These are phyloP conservation scores for Drosophila meridionalis DNA, from an alignment of 2,888 invertebrate species.

Conservation along the genomic window DNA sequence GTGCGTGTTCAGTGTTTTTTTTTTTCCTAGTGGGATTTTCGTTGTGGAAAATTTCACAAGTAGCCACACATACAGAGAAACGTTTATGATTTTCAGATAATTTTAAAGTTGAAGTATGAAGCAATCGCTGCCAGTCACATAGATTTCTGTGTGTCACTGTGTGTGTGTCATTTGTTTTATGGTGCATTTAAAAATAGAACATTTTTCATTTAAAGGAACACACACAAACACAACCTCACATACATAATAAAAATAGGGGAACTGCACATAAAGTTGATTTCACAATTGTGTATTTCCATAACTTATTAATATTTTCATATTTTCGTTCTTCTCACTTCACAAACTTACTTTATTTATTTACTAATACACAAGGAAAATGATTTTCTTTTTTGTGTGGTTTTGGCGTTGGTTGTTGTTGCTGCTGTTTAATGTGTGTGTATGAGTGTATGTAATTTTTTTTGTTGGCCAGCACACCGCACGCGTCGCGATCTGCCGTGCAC, in stretches of 20 bases:
- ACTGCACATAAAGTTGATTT: conserved; percentile 71
- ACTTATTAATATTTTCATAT: conserved; percentile 22
- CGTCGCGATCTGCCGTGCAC: conserved; percentile 77
- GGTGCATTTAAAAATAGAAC: conserved; percentile 73
- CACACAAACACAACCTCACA: conserved; percentile 15
- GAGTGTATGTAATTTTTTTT: conserved; percentile 37
- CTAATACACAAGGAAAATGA: conserved; percentile 47
- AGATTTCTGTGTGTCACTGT: conserved; percentile 21
- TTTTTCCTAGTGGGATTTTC: conserved; percentile 61
- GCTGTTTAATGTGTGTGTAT: conserved; percentile 30
- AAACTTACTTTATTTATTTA: conserved; percentile 66
- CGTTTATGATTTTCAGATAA: conserved; percentile 64
- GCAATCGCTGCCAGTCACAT: conserved; percentile 57
- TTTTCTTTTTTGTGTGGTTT: conserved; percentile 54
- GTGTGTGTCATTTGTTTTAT: conserved; percentile 47
- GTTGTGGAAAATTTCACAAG: conserved; percentile 77
- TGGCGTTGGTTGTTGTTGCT: conserved; percentile 31
- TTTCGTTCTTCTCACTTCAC: conserved; percentile 24
- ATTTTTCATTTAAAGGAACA: conserved; percentile 63
- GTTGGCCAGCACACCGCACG: conserved; percentile 74
- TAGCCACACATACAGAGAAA: conserved; percentile 40
- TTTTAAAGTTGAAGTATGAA: conserved; percentile 75
- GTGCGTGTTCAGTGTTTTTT: conserved; percentile 47
- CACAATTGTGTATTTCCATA: conserved; percentile 51
- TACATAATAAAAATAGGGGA: conserved; percentile 34